phyloP scores from a whole-genome alignment of 2,113 vertebrate genomes.

The Aptenodytes forsteri region DNA sequence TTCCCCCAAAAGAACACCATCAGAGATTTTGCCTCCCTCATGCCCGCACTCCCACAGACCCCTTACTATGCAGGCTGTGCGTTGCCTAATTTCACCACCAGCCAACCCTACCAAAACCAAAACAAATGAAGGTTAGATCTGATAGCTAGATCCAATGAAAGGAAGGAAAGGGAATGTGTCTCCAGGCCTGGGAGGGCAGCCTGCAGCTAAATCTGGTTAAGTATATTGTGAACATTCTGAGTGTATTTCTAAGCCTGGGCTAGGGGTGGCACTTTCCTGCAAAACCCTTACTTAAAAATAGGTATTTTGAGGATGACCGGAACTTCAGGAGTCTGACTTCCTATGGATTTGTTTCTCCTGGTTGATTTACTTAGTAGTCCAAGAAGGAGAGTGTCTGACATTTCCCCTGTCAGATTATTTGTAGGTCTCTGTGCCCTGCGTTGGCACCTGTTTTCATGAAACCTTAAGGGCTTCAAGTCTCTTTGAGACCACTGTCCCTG shows the following conservation, averaged over 20 bases:
- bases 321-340: not conserved
- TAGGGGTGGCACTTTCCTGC: not conserved
- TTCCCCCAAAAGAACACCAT: not conserved
- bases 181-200: not conserved
- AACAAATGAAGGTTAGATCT: not conserved
- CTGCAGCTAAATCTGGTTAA: not conserved
- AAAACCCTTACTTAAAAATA: not conserved
- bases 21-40: not conserved
- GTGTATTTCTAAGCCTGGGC: not conserved
- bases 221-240: not conserved
- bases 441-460: not conserved
- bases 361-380: not conserved
- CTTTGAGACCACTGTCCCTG: not conserved
- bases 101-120: not conserved
- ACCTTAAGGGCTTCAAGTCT: not conserved
- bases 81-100: not conserved
- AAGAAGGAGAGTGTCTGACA: not conserved
- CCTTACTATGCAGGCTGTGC: rapidly evolving
- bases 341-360: not conserved
- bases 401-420: not conserved
- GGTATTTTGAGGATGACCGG: not conserved
- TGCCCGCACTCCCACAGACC: rapidly evolving
- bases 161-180: not conserved
- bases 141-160: not conserved
- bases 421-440: not conserved